Percentiles rank a stretch among this genome's conserved stretches.
These are phyloP conservation scores for Callorhinus ursinus DNA, from an alignment of 2,113 vertebrate species.

Conservation along the genomic window DNA sequence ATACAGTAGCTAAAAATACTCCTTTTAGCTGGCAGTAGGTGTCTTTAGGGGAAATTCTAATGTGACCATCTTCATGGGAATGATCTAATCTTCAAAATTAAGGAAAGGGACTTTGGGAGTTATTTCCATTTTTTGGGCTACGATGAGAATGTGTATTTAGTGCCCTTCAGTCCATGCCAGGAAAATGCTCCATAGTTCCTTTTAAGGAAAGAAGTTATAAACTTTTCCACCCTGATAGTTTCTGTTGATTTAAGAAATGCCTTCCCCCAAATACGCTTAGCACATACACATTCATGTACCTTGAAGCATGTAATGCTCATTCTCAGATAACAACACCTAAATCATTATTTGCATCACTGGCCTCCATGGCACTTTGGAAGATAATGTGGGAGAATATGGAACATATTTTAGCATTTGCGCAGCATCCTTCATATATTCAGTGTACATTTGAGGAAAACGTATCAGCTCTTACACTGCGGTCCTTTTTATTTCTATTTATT, in stretches of 20 bases:
- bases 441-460: not conserved
- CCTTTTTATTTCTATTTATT: not conserved
- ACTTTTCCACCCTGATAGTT: not conserved
- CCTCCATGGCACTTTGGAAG: not conserved
- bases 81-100: constrained; percentile 21
- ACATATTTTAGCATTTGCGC: not conserved
- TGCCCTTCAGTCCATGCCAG: not conserved
- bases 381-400: not conserved
- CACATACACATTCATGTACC: not conserved
- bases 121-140: not conserved
- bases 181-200: not conserved
- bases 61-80: not conserved
- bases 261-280: not conserved
- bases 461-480: not conserved
- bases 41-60: not conserved
- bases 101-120: not conserved
- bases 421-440: not conserved
- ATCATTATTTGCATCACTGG: constrained; percentile 23
- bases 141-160: not conserved
- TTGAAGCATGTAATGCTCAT: not conserved
- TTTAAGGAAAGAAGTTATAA: not conserved
- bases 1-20: not conserved
- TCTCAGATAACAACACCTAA: constrained; percentile 11
- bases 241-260: constrained; percentile 11
- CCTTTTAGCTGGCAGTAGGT: not conserved